Evolutionary conservation across 2,113 vertebrate species (phyloP), one percentile per base, ranked within the genome.

Genomic region (Craseonycteris thonglongyai): DNA sequence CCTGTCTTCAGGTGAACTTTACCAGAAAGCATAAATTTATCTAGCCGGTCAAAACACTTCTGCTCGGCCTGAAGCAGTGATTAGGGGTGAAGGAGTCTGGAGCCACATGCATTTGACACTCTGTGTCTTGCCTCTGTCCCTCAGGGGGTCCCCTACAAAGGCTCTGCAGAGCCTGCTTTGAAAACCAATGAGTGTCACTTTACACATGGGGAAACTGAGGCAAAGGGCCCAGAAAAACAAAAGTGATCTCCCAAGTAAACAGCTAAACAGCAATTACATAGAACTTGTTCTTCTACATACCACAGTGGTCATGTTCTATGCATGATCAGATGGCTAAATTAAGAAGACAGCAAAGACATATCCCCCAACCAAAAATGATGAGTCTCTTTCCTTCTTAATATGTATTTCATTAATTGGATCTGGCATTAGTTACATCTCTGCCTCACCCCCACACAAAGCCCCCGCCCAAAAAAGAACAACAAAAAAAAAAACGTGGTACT

Each of bases 1-100:
- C 2, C 18, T 88, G 92, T 72, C 87, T 71, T 90, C 88, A 87
- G 88, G 26, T 74, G 54, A 79, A 81, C 74, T 83, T 79, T 83
- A 82, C 3, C 14, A 89, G 40, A 58, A 76, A 40, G 24, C 56
- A 76, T 68, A 66, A 66, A 42, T 75, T 66, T 88, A 80, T 75
- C 81, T 65, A 89, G 45, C 2, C 40, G 58, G 83, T 18, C 87
- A 69, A 95, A 90, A 33, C 47, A 66, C 26, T 59, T 30, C 35
- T 95, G 49, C n/a, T 85, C 18, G 65, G 33, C 28, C 42, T 90
- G 63, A 90, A 86, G 72, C 22, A 47, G 24, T 38, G 49, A 84
- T 81, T 58, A 79, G 86, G 26, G 58, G 33, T 65, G 18, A 76
- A 51, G 21, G 21, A 88, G 5, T 5, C 28, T 68, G 65, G 15